Base-by-base conservation (phyloP, 53 echinoderm and acorn worm species). In the Hippasteria phrygiana region DNA sequence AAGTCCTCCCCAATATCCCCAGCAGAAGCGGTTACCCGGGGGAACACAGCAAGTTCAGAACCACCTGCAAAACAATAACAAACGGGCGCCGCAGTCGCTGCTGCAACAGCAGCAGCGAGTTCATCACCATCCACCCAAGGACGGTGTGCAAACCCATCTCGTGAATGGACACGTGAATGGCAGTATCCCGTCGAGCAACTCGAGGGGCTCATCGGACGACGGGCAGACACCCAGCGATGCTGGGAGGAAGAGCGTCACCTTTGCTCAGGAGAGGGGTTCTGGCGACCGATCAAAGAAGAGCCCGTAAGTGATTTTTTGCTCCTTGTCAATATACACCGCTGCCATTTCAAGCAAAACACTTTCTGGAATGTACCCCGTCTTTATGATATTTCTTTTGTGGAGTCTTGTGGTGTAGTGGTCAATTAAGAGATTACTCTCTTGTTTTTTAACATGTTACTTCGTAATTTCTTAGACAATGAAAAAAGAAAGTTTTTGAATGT, bases 91-190 rank as follows among this genome's bases (percentile, higher is more conserved):
- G 10, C 50, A 31, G 29, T 75, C 75, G 29, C 47, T 1, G 34
- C 84, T 20, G 33, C 81, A 84, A n/a, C 69, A 48, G 18, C 69
- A 45, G 37, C 70, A 43, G 47, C 45, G 69, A 43, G n/a, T 42
- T 43, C 29, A 3, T 18, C 59, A 24, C 18, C 76, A 33, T 50
- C 76, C 27, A 39, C 1, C 48, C 51, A 67, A 9, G 37, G 70
- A 35, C 11, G 26, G 34, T 48, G 41, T 4, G 20, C 51, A 69
- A 5, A n/a, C 70, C 9, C 39, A 13, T 50, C 40, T 71, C 3
- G 37, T 48, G 22, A 84, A 84, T 50, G 84, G 78, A 13, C 55
- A 39, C 36, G 47, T 16, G 1, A 76, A 42, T 45, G 43, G 63
- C 0, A 12, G 43, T 2, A 4, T 46, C 43, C 7, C 65, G 16